A percentile compares a stretch with the other conserved stretches of the same genome.
These are phyloP conservation scores for Zoanthus solanderi DNA, from an alignment of 92 coral and sea anemone species.

Conservation along the genomic window DNA sequence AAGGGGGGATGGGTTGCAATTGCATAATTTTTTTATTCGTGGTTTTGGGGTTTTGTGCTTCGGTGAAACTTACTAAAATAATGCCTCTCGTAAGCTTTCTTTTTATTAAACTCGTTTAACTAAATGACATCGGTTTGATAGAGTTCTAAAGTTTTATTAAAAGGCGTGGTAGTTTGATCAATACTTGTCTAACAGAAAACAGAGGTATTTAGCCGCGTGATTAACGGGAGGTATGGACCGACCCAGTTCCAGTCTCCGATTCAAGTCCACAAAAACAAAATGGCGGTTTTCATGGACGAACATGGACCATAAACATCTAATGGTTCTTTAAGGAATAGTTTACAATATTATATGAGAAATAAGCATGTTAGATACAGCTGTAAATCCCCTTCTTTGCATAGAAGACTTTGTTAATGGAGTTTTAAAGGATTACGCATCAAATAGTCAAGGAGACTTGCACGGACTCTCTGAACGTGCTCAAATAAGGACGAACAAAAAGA, in stretches of 20 bases:
- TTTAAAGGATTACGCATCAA: neutral
- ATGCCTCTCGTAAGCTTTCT: too few relatives aligned
- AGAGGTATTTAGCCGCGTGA: neutral
- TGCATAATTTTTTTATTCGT: too few relatives aligned
- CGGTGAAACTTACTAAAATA: too few relatives aligned
- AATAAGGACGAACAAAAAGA: conserved; percentile 14
- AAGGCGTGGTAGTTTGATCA: too few relatives aligned
- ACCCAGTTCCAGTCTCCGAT: neutral
- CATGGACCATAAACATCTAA: too few relatives aligned
- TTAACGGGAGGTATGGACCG: neutral
- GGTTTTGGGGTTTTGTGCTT: too few relatives aligned
- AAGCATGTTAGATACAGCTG: neutral
- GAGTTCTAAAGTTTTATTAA: too few relatives aligned
- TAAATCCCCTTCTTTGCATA: neutral
- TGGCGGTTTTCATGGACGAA: neutral
- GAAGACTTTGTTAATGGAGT: conserved; percentile 1
- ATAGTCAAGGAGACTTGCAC: neutral
- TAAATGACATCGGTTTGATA: too few relatives aligned
- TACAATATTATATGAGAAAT: neutral
- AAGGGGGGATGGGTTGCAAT: too few relatives aligned
- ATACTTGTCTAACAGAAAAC: neutral
- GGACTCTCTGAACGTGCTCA: neutral
- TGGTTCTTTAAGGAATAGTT: too few relatives aligned
- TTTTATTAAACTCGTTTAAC: too few relatives aligned
- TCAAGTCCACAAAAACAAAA: neutral